Evolutionary conservation across 2,888 invertebrate species (phyloP).

Genomic region (Coremacera marginata): DNA sequence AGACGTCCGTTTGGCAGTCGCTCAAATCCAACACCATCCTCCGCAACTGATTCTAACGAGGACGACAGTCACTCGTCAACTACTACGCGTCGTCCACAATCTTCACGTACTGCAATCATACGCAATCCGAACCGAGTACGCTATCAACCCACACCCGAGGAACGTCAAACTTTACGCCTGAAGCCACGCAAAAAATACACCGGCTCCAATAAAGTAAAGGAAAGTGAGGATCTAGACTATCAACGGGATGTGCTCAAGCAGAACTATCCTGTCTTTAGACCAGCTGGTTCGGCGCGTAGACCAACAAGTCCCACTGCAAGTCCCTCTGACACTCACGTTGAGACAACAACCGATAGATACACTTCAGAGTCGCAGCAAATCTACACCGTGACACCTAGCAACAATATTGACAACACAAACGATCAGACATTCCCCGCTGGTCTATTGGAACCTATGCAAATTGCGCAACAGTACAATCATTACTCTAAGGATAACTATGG

Average conservation of each 20-base stretch:
- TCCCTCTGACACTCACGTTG: slow-evolving; percentile 56
- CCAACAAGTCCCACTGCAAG: slow-evolving; percentile 64
- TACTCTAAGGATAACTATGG: slow-evolving; percentile 67
- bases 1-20: slow-evolving; percentile 68
- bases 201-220: slow-evolving; percentile 55
- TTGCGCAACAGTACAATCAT: slow-evolving; percentile 67
- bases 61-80: slow-evolving; percentile 46
- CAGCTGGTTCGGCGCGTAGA: slow-evolving; percentile 50
- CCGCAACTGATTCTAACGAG: slow-evolving; percentile 43
- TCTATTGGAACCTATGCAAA: slow-evolving; percentile 67
- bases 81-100: slow-evolving; percentile 56
- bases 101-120: slow-evolving; percentile 61
- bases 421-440: slow-evolving; percentile 55
- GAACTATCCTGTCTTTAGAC: slow-evolving; percentile 75
- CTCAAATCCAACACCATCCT: slow-evolving; percentile 33
- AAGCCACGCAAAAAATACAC: slow-evolving; percentile 59
- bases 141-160: slow-evolving; percentile 67
- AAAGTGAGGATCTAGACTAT: slow-evolving; percentile 71
- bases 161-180: slow-evolving; percentile 63
- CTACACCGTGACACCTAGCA: slow-evolving; percentile 65
- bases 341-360: slow-evolving; percentile 59
- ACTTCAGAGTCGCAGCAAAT: slow-evolving; percentile 63
- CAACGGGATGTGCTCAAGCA: slow-evolving; percentile 76
- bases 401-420: slow-evolving; percentile 50
- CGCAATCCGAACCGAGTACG: slow-evolving; percentile 68